Conservation (phyloP, 2,888 invertebrate genomes). For the Drosophila kanekoi region DNA sequence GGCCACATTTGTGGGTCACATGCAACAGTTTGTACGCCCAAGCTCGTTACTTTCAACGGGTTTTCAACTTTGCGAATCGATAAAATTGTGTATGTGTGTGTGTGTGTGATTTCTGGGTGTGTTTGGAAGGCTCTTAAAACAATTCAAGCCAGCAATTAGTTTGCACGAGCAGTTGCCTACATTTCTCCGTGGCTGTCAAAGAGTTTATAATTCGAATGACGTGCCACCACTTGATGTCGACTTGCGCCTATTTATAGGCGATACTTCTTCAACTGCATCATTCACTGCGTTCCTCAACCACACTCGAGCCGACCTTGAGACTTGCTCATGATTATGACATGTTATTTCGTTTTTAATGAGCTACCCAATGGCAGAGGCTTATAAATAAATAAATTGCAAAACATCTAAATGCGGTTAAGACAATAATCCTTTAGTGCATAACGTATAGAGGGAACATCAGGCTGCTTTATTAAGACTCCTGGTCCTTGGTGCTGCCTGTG, state of each 20-base stretch:
- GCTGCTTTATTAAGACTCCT: too few relatives aligned
- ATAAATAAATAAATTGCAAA: background rate
- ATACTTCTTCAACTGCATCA: slow-evolving; percentile 8
- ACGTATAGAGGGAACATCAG: background rate
- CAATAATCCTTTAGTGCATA: background rate
- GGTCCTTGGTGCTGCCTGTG: too few relatives aligned
- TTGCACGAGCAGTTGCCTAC: slow-evolving; percentile 44
- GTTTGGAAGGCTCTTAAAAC: slow-evolving; percentile 21
- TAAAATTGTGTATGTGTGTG: slow-evolving; percentile 24
- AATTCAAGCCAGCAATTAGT: slow-evolving; percentile 47
- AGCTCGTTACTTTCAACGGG: slow-evolving; percentile 29
- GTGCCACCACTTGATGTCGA: slow-evolving; percentile 16
- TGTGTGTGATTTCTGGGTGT: slow-evolving; percentile 11
- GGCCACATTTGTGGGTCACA: slow-evolving; percentile 62
- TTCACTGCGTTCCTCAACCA: background rate
- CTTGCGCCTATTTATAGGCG: slow-evolving; percentile 14
- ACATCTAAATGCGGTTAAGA: background rate
- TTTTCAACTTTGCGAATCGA: slow-evolving; percentile 43
- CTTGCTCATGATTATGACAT: background rate
- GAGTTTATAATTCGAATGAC: slow-evolving; percentile 38
- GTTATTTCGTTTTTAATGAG: slow-evolving; percentile 16
- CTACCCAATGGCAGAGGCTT: background rate
- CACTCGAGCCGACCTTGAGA: slow-evolving; percentile 17
- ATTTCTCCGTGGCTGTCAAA: slow-evolving; percentile 72
- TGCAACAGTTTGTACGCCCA: slow-evolving; percentile 65